A percentile compares a stretch with the other conserved stretches of the same genome.
phyloP scores from a whole-genome alignment of 1,140 invertebrate species.

The Anadara kagoshimensis region DNA sequence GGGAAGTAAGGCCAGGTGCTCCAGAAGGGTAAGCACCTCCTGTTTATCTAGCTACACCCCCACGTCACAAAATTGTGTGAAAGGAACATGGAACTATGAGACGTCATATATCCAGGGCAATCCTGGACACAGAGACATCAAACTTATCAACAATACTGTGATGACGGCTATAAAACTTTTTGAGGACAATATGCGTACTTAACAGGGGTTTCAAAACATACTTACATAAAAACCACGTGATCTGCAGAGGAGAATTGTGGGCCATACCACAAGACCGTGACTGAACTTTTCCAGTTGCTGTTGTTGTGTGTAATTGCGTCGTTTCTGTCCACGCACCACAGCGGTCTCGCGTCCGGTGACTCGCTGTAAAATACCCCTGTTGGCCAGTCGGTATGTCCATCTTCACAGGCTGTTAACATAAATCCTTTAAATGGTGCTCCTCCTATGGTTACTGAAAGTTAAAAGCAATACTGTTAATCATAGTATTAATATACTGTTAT shows the following conservation, averaged over 20 bases:
- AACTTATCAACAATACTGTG: too few species aligned
- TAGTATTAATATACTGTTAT: too few species aligned
- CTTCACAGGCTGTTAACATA: slow-evolving; percentile 36
- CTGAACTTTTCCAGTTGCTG: slow-evolving; percentile 31
- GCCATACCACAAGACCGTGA: slow-evolving; percentile 36
- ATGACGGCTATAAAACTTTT: too few species aligned
- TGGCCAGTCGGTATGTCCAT: slow-evolving; percentile 35
- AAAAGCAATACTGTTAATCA: too few species aligned
- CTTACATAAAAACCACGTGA: slow-evolving; percentile 40
- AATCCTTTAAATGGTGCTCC: slow-evolving; percentile 41
- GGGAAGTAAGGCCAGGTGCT: too few species aligned
- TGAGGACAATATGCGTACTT: too few species aligned
- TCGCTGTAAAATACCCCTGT: slow-evolving; percentile 31
- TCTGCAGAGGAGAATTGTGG: slow-evolving; percentile 27
- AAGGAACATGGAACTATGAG: too few species aligned
- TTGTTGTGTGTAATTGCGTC: slow-evolving; percentile 35
- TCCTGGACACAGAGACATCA: too few species aligned
- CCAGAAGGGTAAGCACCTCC: too few species aligned
- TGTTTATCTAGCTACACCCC: too few species aligned
- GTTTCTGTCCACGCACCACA: slow-evolving; percentile 28
- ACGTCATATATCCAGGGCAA: too few species aligned
- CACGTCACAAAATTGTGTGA: too few species aligned
- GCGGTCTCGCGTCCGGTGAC: slow-evolving; percentile 22
- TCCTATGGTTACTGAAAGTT: slow-evolving; percentile 27
- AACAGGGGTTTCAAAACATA: not conserved